phyloP scores from a whole-genome alignment of 1,140 invertebrate species.

The Latrodectus geometricus region DNA sequence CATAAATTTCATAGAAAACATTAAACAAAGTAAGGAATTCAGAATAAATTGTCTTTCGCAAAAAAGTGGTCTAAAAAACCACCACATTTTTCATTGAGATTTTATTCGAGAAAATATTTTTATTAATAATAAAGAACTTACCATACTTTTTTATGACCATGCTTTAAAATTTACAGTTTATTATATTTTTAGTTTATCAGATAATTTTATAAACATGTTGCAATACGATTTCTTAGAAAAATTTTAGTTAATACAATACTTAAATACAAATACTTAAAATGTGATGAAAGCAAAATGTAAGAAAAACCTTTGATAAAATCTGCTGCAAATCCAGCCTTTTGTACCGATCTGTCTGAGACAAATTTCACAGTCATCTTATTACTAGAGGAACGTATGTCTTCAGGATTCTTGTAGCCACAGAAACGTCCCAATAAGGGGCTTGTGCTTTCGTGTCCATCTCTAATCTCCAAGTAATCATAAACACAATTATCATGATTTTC shows the following conservation, averaged over 20 bases:
- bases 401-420: conserved; percentile 95
- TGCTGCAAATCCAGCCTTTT: conserved; percentile 95
- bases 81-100: no score
- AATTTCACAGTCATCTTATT: conserved; percentile 96
- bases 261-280: no score
- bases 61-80: no score
- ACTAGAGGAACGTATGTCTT: conserved; percentile 85
- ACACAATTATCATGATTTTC: conserved; percentile 98
- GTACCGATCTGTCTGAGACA: conserved; percentile 96
- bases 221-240: no score
- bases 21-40: background rate
- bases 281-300: background rate
- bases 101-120: no score
- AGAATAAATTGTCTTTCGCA: no score
- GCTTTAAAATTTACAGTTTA: no score
- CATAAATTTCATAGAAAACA: background rate
- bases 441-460: conserved; percentile 77
- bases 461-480: conserved; percentile 93
- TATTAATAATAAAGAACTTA: no score
- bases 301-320: conserved; percentile 83
- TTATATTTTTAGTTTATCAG: no score
- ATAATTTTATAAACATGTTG: no score
- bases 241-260: no score
- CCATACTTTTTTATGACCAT: no score
- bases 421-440: conserved; percentile 86